Evolutionary conservation across 2,797 vertebrate species (phyloP), one percentile per base, ranked within the genome.

Genomic region (Tinamus major): DNA sequence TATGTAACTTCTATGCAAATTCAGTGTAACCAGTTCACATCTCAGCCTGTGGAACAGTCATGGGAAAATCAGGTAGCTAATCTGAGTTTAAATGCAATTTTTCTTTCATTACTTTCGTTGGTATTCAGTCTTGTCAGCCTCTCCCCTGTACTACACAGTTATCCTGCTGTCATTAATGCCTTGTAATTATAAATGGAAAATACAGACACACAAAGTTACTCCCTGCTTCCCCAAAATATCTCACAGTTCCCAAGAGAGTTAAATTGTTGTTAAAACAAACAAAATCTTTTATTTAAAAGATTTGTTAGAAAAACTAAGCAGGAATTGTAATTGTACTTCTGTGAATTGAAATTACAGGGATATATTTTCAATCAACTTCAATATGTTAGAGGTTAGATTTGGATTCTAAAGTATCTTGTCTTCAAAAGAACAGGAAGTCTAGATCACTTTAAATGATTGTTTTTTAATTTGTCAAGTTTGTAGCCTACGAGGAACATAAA

Each of bases 71-170:
- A 59, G 23, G 76, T 10, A 56, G 31, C 31, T 58, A 51, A 91
- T 71, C 62, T 41, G 37, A 87, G 61, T 9, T 16, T 80, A 89
- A 42, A 6, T 59, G 29, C 69, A 83, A 75, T 68, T 87, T 55
- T 82, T 68, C 84, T 87, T 94, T 83, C 48, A 33, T 74, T 95
- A 77, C 68, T n/a, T 85, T 74, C 65, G n/a, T 33, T 8, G 5
- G 27, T 82, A 75, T n/a, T 85, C 37, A 53, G 84, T 16, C 77
- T 76, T 41, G 31, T 51, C 15, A 78, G 33, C 29, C 64, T 64
- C 76, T 70, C 15, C 33, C 33, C 42, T 39, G 6, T 41, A 79
- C 44, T 79, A 68, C 2, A 3, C n/a, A 18, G 10, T 56, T 64
- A 67, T 56, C 44, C 48, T n/a, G 2, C 1, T 42, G 26, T n/a